phyloP scores from a whole-genome alignment of 1,140 invertebrate genomes.

The Ladona fulva region DNA sequence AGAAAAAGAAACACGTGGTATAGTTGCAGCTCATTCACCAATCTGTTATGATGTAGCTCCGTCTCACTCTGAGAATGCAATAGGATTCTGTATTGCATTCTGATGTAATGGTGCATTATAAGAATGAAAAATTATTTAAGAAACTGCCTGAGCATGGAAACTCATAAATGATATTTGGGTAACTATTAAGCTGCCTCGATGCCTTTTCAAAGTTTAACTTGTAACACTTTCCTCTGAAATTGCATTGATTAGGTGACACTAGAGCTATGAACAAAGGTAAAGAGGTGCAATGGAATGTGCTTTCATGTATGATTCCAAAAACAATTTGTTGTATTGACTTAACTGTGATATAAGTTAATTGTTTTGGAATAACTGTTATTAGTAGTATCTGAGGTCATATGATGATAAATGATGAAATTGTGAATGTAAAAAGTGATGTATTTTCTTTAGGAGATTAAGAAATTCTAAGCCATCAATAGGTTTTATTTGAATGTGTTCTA shows the following conservation, averaged over 20 bases:
- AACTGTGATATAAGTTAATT: constrained; percentile 10
- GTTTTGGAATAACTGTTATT: constrained; percentile 10
- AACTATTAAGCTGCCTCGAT: background rate
- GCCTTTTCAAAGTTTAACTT: background rate
- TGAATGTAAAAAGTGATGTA: background rate
- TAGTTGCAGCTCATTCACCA: background rate
- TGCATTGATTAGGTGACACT: constrained; percentile 1
- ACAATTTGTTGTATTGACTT: constrained; percentile 2
- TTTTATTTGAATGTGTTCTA: background rate
- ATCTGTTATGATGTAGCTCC: background rate
- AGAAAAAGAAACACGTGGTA: background rate
- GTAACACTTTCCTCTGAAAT: background rate
- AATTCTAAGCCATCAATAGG: background rate
- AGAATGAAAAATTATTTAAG: background rate
- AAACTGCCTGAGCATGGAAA: background rate
- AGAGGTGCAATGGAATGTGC: constrained; percentile 3
- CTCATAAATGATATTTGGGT: background rate
- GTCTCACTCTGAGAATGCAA: background rate
- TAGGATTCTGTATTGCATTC: background rate
- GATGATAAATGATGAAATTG: background rate
- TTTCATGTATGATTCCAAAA: constrained; percentile 4
- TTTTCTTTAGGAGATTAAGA: background rate
- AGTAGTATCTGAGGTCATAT: background rate
- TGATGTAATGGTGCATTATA: background rate
- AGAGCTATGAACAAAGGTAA: background rate